These are phyloP conservation scores for Apotomis turbidana DNA, from an alignment of 2,888 invertebrate species.

Conservation along the genomic window DNA sequence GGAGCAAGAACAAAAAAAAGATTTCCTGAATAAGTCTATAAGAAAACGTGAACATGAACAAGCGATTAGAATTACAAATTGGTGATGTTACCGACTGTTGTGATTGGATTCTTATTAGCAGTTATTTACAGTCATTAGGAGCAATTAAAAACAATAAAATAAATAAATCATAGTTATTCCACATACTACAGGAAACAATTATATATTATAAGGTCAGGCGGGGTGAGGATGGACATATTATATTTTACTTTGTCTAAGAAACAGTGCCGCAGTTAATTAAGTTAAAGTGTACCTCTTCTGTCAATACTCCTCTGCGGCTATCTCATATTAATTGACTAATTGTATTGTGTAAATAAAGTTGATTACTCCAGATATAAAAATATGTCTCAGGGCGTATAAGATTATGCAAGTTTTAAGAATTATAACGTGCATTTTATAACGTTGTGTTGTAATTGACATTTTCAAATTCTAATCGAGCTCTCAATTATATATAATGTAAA, in stretches of 20 bases:
- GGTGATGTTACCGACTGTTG: slow-evolving; percentile 14
- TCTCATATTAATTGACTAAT: background rate
- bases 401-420: background rate
- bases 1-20: background rate
- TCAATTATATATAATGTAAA: too few relatives aligned
- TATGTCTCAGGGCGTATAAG: too few relatives aligned
- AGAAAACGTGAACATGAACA: slow-evolving; percentile 20
- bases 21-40: slow-evolving; percentile 13
- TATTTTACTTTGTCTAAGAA: background rate
- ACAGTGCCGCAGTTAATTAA: too few relatives aligned
- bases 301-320: too few relatives aligned
- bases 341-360: slow-evolving; percentile 9
- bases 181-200: slow-evolving; percentile 21
- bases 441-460: background rate
- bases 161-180: slow-evolving; percentile 6
- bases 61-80: slow-evolving; percentile 33
- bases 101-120: slow-evolving; percentile 11
- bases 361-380: background rate
- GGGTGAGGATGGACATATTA: background rate
- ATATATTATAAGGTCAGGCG: slow-evolving; percentile 5
- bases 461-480: too few relatives aligned
- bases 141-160: slow-evolving; percentile 29
- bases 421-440: background rate
- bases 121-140: slow-evolving; percentile 24
- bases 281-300: too few relatives aligned